Evolutionary conservation across 2,113 vertebrate species (phyloP).

Genomic region (Oreochromis niloticus): DNA sequence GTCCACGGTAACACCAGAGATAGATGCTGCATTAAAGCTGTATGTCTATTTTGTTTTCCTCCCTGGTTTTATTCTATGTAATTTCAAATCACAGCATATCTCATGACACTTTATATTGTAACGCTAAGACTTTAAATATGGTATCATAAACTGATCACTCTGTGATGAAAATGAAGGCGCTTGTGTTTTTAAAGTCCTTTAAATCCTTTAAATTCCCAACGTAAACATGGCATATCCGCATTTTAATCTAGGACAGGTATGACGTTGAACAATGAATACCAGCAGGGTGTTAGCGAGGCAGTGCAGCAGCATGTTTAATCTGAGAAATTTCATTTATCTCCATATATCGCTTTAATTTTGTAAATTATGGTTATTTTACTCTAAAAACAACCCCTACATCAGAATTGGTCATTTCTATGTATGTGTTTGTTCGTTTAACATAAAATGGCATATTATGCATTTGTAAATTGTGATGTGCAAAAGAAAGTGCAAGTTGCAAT

Average conservation of each 20-base stretch:
- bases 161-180: background rate
- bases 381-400: background rate
- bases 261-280: background rate
- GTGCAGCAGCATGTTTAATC: background rate
- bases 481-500: background rate
- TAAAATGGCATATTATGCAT: background rate
- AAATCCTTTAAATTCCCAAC: background rate
- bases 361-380: background rate
- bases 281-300: background rate
- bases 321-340: background rate
- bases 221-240: background rate
- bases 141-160: background rate
- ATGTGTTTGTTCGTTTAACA: background rate
- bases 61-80: background rate
- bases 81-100: background rate
- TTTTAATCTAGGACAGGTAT: background rate
- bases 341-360: background rate
- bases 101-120: background rate
- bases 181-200: background rate
- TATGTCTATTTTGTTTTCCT: background rate
- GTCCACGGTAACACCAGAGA: background rate
- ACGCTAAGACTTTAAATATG: background rate
- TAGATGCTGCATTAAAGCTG: background rate
- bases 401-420: background rate
- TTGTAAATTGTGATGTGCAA: background rate